Evolutionary conservation across 2,797 vertebrate genomes (phyloP), one percentile per base, ranked within the genome.

Genomic region (Neoniphon sammara): DNA sequence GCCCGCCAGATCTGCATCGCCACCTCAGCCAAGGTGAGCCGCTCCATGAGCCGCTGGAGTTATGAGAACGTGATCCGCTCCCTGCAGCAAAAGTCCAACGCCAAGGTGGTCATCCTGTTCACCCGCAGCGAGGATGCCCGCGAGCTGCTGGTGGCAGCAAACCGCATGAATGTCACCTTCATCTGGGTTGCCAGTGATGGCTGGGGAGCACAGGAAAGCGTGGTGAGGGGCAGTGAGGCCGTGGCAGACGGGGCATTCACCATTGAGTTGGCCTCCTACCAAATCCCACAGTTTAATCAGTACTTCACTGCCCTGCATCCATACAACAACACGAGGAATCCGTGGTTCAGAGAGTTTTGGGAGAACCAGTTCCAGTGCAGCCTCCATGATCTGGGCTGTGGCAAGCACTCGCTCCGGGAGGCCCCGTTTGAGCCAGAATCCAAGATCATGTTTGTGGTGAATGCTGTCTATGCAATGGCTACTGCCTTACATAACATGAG

Each of bases 321-420:
- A 0, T 95, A 96, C 89, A 97, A 97, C 70, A 99, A 99, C 91
- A 97, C 95, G 52, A 92, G 97, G 57, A 99, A 99, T 67, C 97
- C 98, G 3, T 99, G 97, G 97, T 99, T 99, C 86, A 89, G 94
- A 4, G 98, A 99, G 84, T 99, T 97, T 82, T 99, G 98, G 98
- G 97, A 99, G 78, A 96, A 98, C 81, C 97, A 96, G 84, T 99
- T 99, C 75, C 93, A 88, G 63, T 99, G 98, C 84, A 96, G 92
- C 85, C 95, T 99, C 66, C 95, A 95, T 4, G 94, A 91, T 0
- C 93, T 93, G 30, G 94, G 94, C 78, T 99, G 98, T 0, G 95
- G 95, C 6, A 88, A 90, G 46, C 93, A 97, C 71, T 96, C 97
- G 0, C 93, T 99, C 57, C 92, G 88, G 18, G 94, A 96, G 0